Base-by-base conservation (phyloP, 2,888 invertebrate species). In the Apamea epomidion region DNA sequence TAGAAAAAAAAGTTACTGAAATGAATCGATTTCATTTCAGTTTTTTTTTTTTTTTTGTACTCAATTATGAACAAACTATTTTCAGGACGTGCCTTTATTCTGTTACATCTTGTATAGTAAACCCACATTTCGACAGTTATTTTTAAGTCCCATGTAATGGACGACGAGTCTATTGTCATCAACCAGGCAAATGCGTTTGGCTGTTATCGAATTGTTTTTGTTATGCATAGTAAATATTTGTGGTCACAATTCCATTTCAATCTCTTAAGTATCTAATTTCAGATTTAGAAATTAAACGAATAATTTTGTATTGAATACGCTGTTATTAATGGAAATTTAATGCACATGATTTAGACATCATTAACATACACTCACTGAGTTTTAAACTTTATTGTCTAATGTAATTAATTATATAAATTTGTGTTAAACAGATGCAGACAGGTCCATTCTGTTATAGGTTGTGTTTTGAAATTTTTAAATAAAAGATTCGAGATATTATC, bases 361-460 rank as follows among this genome's bases (percentile, higher is more conserved):
- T 89, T 86, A 71, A 69, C 73, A 86, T 82, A 82, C 67, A 74
- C 75, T 83, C 67, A 84, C 77, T 29, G 69, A 78, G 79, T 83
- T 65, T 78, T 29, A 51, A 76, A 29, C 21, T 80, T 76, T 78
- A 85, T 89, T 82, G 74, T 83, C 70, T 81, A 83, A 87, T 72
- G 45, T 72, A 78, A 84, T 87, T 87, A 84, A 88, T 84, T 80
- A 80, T 74, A 85, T 85, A 83, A 87, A 89, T 90, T 81, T 81
- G 85, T 86, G 88, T 84, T 87, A 90, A 89, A 86, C 21, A 77
- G 74, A 86, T 87, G 69, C 82, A 6, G 48, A 10, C 74, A 65
- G n/a, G 45, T 82, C 65, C 65, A 78, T 78, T 83, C 78, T 64
- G 64, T 78, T 77, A 71, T 32, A 45, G 45, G 65, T 48, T 51